Percentiles rank a stretch among this genome's conserved stretches.
These are phyloP conservation scores for Deilephila elpenor DNA, from an alignment of 2,888 invertebrate species.

Conservation along the genomic window DNA sequence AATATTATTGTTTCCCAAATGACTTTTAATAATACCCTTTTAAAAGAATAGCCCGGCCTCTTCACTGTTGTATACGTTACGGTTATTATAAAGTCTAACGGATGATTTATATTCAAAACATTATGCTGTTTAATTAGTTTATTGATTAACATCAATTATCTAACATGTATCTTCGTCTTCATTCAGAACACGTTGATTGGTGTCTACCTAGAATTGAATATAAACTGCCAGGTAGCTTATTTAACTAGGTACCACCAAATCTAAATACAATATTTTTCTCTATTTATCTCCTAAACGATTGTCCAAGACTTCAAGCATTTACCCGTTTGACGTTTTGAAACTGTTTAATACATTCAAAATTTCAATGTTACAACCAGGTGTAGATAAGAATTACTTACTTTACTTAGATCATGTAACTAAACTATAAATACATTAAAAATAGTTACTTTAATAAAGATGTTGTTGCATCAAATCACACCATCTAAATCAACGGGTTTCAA, in stretches of 20 bases:
- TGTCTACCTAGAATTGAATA: not conserved
- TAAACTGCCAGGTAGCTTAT: too few relatives aligned
- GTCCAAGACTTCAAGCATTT: too few relatives aligned
- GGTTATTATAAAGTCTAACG: constrained; percentile 41
- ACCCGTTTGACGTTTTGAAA: too few relatives aligned
- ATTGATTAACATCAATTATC: not conserved
- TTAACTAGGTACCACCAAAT: too few relatives aligned
- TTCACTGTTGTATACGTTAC: constrained; percentile 53
- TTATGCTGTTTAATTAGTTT: not conserved
- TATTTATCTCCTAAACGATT: too few relatives aligned
- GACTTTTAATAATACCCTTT: constrained; percentile 62
- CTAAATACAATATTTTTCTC: too few relatives aligned
- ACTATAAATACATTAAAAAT: too few relatives aligned
- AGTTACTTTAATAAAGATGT: constrained; percentile 13
- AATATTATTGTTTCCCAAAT: constrained; percentile 51
- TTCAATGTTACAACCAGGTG: too few relatives aligned
- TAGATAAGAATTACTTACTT: too few relatives aligned
- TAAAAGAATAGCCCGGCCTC: constrained; percentile 51
- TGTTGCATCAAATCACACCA: constrained; percentile 5
- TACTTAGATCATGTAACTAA: too few relatives aligned
- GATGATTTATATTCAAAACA: constrained; percentile 28
- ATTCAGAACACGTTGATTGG: not conserved
- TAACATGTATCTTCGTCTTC: not conserved
- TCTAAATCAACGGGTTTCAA: constrained; percentile 13
- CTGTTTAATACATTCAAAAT: too few relatives aligned